Conservation (phyloP, 2,797 vertebrate genomes). For the Centroberyx gerrardi region DNA sequence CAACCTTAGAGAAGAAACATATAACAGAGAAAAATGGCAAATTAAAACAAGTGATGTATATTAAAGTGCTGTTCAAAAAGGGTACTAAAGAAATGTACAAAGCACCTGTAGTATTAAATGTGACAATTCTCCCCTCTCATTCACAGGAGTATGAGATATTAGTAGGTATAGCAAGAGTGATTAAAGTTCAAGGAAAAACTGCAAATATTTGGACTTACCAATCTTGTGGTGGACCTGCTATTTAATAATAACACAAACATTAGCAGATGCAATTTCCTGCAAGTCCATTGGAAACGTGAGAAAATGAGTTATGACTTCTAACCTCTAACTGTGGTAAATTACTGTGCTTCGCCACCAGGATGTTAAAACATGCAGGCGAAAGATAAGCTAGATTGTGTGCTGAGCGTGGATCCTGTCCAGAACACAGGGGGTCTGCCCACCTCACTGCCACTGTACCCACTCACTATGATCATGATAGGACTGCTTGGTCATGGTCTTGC, state of each 20-base stretch:
- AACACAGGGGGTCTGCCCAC: slow-evolving; percentile 37
- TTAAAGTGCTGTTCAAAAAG: too few relatives aligned
- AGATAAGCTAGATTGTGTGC: slow-evolving; percentile 53
- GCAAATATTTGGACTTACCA: not conserved
- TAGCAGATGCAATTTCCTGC: not conserved
- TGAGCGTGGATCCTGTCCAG: slow-evolving; percentile 14
- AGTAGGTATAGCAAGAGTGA: too few relatives aligned
- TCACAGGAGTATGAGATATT: too few relatives aligned
- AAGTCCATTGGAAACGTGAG: not conserved
- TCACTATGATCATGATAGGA: not conserved
- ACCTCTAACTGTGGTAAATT: slow-evolving; percentile 46
- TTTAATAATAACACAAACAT: not conserved
- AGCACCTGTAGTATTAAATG: too few relatives aligned
- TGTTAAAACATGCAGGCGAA: slow-evolving; percentile 46
- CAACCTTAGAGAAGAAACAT: too few relatives aligned
- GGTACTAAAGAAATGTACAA: too few relatives aligned
- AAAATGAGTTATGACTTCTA: slow-evolving; percentile 10
- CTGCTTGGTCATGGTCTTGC: not conserved
- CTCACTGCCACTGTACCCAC: not conserved
- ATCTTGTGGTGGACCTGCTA: not conserved
- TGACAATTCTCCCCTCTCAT: too few relatives aligned
- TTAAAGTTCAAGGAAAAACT: not conserved
- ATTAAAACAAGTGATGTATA: too few relatives aligned
- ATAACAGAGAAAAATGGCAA: too few relatives aligned
- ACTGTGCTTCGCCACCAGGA: slow-evolving; percentile 1